phyloP scores from a whole-genome alignment of 1,140 invertebrate species.

The Andricus grossulariae region DNA sequence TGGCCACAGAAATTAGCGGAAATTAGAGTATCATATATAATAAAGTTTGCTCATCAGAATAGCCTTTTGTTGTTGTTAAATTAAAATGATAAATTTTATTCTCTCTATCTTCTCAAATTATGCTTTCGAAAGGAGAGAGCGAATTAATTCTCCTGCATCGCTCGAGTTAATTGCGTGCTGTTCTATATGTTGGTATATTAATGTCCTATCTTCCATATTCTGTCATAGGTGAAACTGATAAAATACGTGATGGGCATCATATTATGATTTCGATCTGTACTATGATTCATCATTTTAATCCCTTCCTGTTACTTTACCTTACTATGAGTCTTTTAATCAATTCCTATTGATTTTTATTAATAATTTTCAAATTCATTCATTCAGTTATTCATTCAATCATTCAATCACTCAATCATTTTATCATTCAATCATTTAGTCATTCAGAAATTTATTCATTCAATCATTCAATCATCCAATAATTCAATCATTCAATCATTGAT shows the following conservation, averaged over 20 bases:
- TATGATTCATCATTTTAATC: not conserved
- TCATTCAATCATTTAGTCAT: too few relatives aligned
- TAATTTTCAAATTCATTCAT: too few relatives aligned
- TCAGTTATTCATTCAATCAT: too few relatives aligned
- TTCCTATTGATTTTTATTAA: not conserved
- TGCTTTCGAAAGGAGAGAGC: slow-evolving; percentile 29
- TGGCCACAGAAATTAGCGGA: not conserved
- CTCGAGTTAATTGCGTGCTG: slow-evolving; percentile 23
- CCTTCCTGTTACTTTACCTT: not conserved
- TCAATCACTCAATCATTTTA: too few relatives aligned
- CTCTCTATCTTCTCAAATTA: slow-evolving; percentile 30
- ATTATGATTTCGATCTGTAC: not conserved
- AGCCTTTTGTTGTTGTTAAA: slow-evolving; percentile 23
- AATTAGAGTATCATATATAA: not conserved
- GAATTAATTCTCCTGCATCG: slow-evolving; percentile 27
- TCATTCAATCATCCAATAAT: too few relatives aligned
- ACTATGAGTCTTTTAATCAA: not conserved
- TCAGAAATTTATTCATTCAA: too few relatives aligned
- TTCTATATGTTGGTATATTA: slow-evolving; percentile 25
- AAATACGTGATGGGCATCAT: slow-evolving; percentile 26
- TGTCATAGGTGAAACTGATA: slow-evolving; percentile 26
- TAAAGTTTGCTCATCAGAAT: slow-evolving; percentile 10
- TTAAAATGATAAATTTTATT: slow-evolving; percentile 29
- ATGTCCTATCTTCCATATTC: slow-evolving; percentile 24
- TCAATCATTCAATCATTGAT: too few relatives aligned